Evolutionary conservation across 2,797 vertebrate genomes (phyloP), one percentile per base, ranked within the genome.

Genomic region (Acipenser transmontanus): DNA sequence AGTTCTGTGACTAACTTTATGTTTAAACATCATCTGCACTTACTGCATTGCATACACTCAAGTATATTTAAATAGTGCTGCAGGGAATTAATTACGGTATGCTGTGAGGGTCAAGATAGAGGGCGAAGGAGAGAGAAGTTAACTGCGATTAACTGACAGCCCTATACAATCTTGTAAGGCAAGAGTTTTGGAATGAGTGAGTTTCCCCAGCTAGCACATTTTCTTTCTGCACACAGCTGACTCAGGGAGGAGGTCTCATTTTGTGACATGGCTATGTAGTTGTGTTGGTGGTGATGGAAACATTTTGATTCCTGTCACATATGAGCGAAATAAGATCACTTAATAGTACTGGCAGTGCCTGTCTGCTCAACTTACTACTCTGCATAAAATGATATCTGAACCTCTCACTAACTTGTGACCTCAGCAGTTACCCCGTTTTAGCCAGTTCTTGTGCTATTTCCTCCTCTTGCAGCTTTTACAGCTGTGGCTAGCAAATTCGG

Each of bases 261-360:
- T 49, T 20, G 48, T 65, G 50, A 49, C 54, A 59, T 63, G 63
- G 34, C 47, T 62, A 14, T 56, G 2, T 57, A 57, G 54, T 57
- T 34, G 34, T 34, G 34, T 34, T 57, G 54, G 54, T n/a, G 50
- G 56, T 49, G 57, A 13, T 67, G 67, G 62, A 67, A 71, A 65
- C 59, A 57, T 65, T 66, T 68, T 64, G 66, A 51, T 34, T 11
- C 12, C 49, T 70, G 65, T 14, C 56, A 47, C 49, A 56, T 61
- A 13, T 49, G 48, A 34, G 11, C 49, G 59, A 69, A 67, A 70
- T 65, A 8, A 9, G 14, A 59, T 63, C 64, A 8, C 47, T 8
- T 9, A 17, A 64, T 61, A 14, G 6, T 47, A 50, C 49, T 56
- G 62, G 52, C 48, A 59, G 56, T 50, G 49, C 50, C 9, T 12